phyloP scores from a whole-genome alignment of 2,797 vertebrate genomes.

The Mormyrops attenuatus region DNA sequence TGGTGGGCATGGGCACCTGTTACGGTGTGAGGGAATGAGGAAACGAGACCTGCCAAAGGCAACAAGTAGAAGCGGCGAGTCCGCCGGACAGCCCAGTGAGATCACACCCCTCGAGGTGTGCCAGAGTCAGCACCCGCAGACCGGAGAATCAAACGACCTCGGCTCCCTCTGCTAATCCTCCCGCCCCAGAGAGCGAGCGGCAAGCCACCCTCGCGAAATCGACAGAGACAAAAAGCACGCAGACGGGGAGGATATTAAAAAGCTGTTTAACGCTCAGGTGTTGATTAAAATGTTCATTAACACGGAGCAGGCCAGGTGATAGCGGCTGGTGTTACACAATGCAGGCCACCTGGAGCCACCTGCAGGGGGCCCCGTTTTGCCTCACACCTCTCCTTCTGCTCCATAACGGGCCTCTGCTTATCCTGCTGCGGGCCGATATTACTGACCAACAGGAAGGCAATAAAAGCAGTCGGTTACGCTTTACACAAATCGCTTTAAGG shows the following conservation, averaged over 20 bases:
- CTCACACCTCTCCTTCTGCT: conserved; percentile 42
- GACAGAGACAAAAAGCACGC: conserved; percentile 7
- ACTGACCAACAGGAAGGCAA: not conserved
- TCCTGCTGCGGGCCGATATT: conserved; percentile 7
- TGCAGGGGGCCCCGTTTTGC: conserved; percentile 32
- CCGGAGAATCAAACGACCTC: not conserved
- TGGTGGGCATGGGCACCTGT: not conserved
- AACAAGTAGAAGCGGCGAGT: not conserved
- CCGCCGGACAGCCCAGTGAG: not conserved
- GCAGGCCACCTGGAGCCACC: conserved; percentile 53
- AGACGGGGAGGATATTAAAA: conserved; percentile 24
- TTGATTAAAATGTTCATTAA: conserved; percentile 73
- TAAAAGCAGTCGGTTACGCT: not conserved
- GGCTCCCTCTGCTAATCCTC: not conserved
- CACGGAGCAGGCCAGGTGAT: conserved; percentile 54
- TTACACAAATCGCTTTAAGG: not conserved
- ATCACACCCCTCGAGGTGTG: conserved; percentile 2
- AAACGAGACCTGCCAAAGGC: conserved; percentile 29
- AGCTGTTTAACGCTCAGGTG: conserved; percentile 38
- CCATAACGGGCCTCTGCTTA: conserved; percentile 29
- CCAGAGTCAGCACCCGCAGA: not conserved
- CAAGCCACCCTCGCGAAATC: conserved; percentile 18
- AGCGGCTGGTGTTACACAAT: conserved; percentile 43
- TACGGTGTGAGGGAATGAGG: not conserved
- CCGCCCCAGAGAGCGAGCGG: not conserved